Conservation (phyloP, 1,140 invertebrate species). For the Protaetia brevitarsis region DNA sequence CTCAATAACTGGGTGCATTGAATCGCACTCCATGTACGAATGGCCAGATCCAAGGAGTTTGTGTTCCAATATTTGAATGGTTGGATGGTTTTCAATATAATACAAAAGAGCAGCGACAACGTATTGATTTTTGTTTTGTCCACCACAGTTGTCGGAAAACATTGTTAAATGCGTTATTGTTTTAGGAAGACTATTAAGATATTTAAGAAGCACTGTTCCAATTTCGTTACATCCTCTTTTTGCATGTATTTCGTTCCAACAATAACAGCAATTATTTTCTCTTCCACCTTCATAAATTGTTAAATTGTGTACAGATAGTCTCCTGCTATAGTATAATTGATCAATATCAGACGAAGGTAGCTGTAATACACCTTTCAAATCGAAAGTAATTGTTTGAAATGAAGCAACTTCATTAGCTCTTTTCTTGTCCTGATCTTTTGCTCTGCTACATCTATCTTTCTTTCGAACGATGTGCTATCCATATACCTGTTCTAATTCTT, state of each 20-base stretch:
- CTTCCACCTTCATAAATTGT: slow-evolving; percentile 31
- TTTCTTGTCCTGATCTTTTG: no score
- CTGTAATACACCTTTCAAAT: slow-evolving; percentile 28
- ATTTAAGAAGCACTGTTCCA: slow-evolving; percentile 27
- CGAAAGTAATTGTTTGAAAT: slow-evolving; percentile 25
- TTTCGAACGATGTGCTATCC: no score
- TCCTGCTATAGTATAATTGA: slow-evolving; percentile 31
- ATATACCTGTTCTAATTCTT: no score
- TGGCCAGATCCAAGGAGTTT: slow-evolving; percentile 47
- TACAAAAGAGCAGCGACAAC: no score
- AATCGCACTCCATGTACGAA: slow-evolving; percentile 44
- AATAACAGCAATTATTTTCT: slow-evolving; percentile 29
- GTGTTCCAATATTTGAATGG: slow-evolving; percentile 18
- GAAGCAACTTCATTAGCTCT: no score
- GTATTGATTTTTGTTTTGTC: no score
- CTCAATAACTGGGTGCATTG: slow-evolving; percentile 37
- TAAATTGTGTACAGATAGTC: slow-evolving; percentile 33
- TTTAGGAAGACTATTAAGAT: neutral
- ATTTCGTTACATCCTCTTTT: slow-evolving; percentile 34
- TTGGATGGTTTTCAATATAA: neutral
- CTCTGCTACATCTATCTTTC: no score
- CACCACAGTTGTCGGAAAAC: slow-evolving; percentile 20
- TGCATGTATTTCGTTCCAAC: slow-evolving; percentile 32
- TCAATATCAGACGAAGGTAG: slow-evolving; percentile 27
- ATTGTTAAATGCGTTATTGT: neutral